Percentiles rank a stretch among this genome's conserved stretches.
Evolutionary conservation across 2,113 vertebrate genomes (phyloP).

Genomic region (Tachysurus vachellii): DNA sequence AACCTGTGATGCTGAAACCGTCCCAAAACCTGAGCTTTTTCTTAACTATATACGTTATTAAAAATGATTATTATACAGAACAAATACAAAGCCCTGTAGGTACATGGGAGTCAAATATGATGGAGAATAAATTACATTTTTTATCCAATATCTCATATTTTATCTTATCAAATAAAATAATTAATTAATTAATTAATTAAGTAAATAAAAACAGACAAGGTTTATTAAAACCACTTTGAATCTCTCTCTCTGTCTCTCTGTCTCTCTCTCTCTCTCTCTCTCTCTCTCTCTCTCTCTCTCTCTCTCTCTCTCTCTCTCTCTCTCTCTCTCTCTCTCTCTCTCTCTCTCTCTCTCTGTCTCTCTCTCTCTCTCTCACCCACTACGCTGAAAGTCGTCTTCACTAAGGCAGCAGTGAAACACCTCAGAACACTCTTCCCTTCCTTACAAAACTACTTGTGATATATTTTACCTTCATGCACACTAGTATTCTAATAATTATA

Average conservation of each 20-base stretch:
- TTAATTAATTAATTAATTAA: no score
- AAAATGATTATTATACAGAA: neutral
- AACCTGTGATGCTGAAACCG: neutral
- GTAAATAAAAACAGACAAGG: conserved; percentile 3
- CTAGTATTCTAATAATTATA: no score
- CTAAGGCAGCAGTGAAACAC: no score
- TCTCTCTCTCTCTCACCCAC: no score
- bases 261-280: neutral
- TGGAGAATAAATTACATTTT: neutral
- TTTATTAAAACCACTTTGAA: conserved; percentile 42
- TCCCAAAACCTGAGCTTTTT: neutral
- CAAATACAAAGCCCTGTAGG: neutral
- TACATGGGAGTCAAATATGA: neutral
- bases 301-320: neutral
- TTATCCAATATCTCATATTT: no score
- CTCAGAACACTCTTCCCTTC: no score
- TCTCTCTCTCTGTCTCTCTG: neutral
- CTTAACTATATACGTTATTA: neutral
- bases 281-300: no score
- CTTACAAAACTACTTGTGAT: no score
- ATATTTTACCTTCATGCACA: no score
- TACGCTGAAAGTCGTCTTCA: no score
- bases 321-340: neutral
- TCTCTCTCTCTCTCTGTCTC: neutral
- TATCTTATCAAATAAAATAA: no score